Evolutionary conservation across 2,888 invertebrate species (phyloP).

Genomic region (Cylloceria caligata): DNA sequence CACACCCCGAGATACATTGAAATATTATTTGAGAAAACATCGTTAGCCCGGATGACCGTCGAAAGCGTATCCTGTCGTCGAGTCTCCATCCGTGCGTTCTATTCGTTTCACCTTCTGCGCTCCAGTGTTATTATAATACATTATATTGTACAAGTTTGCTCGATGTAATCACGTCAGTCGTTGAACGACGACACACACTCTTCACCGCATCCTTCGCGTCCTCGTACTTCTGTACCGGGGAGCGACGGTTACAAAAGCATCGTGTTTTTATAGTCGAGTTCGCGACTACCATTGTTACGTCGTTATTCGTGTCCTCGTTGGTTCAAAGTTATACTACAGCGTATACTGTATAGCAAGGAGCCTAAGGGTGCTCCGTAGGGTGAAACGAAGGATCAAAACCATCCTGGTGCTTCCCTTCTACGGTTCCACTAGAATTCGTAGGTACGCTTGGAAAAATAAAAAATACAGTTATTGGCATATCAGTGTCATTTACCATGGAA

Average conservation of each 20-base stretch:
- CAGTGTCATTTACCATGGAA: too few relatives aligned
- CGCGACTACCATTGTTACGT: constrained; percentile 83
- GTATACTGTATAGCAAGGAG: neutral
- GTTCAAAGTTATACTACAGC: constrained; percentile 34
- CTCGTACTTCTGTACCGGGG: constrained; percentile 44
- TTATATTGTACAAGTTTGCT: constrained; percentile 53
- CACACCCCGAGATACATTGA: constrained; percentile 74
- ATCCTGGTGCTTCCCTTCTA: constrained; percentile 49
- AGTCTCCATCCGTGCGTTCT: constrained; percentile 39
- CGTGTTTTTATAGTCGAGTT: constrained; percentile 78
- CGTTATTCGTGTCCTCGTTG: constrained; percentile 81
- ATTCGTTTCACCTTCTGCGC: constrained; percentile 47
- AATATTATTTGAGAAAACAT: constrained; percentile 84
- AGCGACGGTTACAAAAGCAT: constrained; percentile 78
- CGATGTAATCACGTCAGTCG: constrained; percentile 62
- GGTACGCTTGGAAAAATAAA: neutral
- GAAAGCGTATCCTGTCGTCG: constrained; percentile 67
- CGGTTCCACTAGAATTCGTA: neutral
- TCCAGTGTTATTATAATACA: constrained; percentile 49
- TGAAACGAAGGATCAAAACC: constrained; percentile 42
- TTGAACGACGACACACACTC: constrained; percentile 43
- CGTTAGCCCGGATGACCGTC: constrained; percentile 83
- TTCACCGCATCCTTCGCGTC: constrained; percentile 36
- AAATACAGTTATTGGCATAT: constrained; percentile 1
- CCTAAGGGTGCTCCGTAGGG: constrained; percentile 28